These are phyloP conservation scores for Drosophila mulleri DNA, from an alignment of 2,888 invertebrate genomes.

Conservation along the genomic window DNA sequence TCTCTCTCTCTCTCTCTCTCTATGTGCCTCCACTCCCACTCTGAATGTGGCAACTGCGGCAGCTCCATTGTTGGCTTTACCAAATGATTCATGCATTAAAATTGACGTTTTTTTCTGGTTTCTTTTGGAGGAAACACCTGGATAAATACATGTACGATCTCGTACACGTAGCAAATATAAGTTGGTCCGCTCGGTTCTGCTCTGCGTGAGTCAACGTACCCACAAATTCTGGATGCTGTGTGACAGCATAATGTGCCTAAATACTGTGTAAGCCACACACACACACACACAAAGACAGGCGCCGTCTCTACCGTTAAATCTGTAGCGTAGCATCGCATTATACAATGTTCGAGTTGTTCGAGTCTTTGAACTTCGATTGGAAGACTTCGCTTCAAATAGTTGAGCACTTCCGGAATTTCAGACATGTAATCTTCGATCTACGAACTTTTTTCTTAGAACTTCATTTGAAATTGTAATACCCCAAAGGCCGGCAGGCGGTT, in stretches of 20 bases:
- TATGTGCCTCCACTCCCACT: slow-evolving; percentile 29
- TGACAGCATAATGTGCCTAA: slow-evolving; percentile 30
- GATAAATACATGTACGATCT: slow-evolving; percentile 57
- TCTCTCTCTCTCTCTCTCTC: neutral
- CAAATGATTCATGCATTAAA: slow-evolving; percentile 63
- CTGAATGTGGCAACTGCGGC: slow-evolving; percentile 16
- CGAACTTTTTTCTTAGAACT: neutral
- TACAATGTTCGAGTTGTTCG: slow-evolving; percentile 6
- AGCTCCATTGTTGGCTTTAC: slow-evolving; percentile 25
- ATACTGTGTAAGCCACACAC: slow-evolving; percentile 11
- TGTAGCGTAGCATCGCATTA: slow-evolving; percentile 14
- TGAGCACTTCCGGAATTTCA: slow-evolving; percentile 22
- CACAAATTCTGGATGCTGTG: slow-evolving; percentile 47
- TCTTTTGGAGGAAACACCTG: slow-evolving; percentile 69
- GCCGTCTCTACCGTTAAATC: slow-evolving; percentile 9
- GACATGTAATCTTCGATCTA: neutral
- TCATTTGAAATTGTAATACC: neutral
- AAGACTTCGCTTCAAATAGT: neutral
- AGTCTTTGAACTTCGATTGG: slow-evolving; percentile 22
- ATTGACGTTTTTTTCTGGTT: slow-evolving; percentile 41
- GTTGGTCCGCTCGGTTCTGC: slow-evolving; percentile 21
- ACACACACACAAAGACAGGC: neutral
- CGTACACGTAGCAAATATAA: slow-evolving; percentile 26
- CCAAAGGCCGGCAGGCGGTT: neutral
- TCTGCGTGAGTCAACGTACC: slow-evolving; percentile 43